Percentiles rank a stretch among this genome's conserved stretches.
Evolutionary conservation across 2,797 vertebrate species (phyloP).

Genomic region (Sebastes iracundus): DNA sequence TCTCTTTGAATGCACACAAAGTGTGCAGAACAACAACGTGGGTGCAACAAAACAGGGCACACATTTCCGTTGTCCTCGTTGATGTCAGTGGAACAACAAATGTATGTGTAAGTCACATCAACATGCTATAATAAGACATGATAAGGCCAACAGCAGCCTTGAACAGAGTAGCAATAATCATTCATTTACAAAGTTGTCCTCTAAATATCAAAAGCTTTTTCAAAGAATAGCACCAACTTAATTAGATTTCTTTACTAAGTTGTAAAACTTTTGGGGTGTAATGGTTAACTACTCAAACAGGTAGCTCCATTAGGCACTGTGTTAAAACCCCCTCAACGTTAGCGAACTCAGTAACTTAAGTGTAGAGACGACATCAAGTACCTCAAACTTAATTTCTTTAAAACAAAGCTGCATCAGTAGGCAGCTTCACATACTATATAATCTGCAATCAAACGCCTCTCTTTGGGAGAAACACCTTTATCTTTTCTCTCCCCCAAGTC

Average conservation of each 20-base stretch:
- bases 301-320: conserved; percentile 77
- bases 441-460: conserved; percentile 26
- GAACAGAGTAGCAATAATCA: conserved; percentile 40
- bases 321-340: conserved; percentile 36
- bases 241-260: conserved; percentile 16
- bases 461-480: conserved; percentile 42
- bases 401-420: conserved; percentile 26
- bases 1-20: conserved; percentile 59
- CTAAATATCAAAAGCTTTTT: conserved; percentile 50
- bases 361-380: conserved; percentile 23
- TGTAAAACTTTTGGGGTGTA: conserved; percentile 51
- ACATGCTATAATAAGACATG: conserved; percentile 53
- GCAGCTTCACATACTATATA: conserved; percentile 46
- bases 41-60: conserved; percentile 27
- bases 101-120: conserved; percentile 20
- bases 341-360: conserved; percentile 67
- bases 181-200: conserved; percentile 32
- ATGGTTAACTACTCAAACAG: conserved; percentile 41
- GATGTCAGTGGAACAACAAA: conserved; percentile 11
- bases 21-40: conserved; percentile 39
- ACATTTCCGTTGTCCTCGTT: conserved; percentile 4
- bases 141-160: conserved; percentile 28
- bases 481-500: conserved; percentile 2
- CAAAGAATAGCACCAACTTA: conserved; percentile 75
- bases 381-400: conserved; percentile 31